A percentile compares a stretch with the other conserved stretches of the same genome.
Conservation (phyloP, 2,888 invertebrate species). For the Drosophila stalkeri region DNA sequence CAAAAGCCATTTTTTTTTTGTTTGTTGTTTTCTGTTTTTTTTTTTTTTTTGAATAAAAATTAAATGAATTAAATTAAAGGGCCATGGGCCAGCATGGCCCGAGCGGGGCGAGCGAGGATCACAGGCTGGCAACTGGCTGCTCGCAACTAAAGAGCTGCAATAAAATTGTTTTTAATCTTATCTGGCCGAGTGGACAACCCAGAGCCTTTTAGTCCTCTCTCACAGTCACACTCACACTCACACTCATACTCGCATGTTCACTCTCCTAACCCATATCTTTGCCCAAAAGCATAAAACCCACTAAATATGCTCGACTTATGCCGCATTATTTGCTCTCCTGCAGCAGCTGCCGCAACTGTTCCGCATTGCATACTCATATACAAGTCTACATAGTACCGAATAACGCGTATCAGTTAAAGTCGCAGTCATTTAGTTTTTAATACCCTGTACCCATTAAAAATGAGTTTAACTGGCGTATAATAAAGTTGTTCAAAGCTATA, state of each 20-base stretch:
- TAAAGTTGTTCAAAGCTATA: constrained; percentile 7
- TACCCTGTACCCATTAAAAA: constrained; percentile 17
- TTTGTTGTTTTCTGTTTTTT: constrained; percentile 34
- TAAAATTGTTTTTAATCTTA: constrained; percentile 84
- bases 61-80: constrained; percentile 84
- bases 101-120: constrained; percentile 27
- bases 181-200: constrained; percentile 74
- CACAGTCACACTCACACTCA: constrained; percentile 18
- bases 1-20: constrained; percentile 67
- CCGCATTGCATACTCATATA: constrained; percentile 40
- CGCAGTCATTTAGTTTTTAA: constrained; percentile 48
- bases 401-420: constrained; percentile 48
- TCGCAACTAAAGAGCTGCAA: constrained; percentile 82
- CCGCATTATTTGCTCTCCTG: constrained; percentile 60
- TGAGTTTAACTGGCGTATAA: neutral
- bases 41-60: constrained; percentile 80
- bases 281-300: constrained; percentile 58
- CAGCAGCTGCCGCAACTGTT: constrained; percentile 46
- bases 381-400: constrained; percentile 5
- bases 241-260: constrained; percentile 13
- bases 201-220: constrained; percentile 72
- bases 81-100: constrained; percentile 27
- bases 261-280: constrained; percentile 23
- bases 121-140: constrained; percentile 42
- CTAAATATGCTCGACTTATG: constrained; percentile 76